Percentiles rank a stretch among this genome's conserved stretches.
Conservation (phyloP, 2,797 vertebrate genomes). For the Anableps anableps region DNA sequence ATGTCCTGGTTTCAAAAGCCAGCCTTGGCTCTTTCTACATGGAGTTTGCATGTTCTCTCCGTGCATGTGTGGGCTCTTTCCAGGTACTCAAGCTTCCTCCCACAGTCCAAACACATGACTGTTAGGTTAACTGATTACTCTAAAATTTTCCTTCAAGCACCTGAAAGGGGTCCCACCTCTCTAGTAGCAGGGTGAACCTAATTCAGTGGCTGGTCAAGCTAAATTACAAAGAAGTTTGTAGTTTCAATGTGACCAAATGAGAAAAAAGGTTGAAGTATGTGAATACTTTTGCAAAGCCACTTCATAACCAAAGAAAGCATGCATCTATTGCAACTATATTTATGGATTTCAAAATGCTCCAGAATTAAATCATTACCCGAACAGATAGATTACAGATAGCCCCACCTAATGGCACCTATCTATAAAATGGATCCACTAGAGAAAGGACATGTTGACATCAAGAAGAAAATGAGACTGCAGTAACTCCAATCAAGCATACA, state of each 20-base stretch:
- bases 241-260: neutral
- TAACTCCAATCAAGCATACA: constrained; percentile 33
- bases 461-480: constrained; percentile 13
- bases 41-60: too few species aligned
- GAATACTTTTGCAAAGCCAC: neutral
- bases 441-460: constrained; percentile 9
- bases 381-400: neutral
- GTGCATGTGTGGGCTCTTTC: too few species aligned
- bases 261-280: neutral
- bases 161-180: too few species aligned
- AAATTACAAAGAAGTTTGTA: neutral
- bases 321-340: neutral
- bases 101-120: too few species aligned
- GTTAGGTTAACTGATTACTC: too few species aligned
- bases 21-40: too few species aligned
- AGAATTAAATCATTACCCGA: neutral
- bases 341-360: neutral
- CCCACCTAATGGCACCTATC: constrained; percentile 12
- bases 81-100: too few species aligned
- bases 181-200: neutral
- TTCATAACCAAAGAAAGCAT: neutral
- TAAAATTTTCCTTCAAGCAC: too few species aligned
- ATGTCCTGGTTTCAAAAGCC: too few species aligned
- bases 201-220: too few species aligned
- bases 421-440: constrained; percentile 22